phyloP scores from a whole-genome alignment of 2,797 vertebrate species.

The Vespertilio murinus region DNA sequence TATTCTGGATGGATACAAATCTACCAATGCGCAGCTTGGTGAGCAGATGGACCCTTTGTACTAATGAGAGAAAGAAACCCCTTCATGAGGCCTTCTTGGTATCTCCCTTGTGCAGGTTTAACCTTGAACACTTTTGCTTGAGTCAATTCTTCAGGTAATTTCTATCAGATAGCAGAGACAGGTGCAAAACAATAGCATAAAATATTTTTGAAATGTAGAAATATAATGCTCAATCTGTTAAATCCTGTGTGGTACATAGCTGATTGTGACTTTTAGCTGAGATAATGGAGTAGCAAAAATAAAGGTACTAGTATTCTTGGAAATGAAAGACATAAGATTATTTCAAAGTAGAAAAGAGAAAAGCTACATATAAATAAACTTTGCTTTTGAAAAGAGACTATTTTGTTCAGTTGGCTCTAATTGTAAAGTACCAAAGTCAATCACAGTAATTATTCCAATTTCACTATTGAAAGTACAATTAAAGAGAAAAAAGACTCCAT shows the following conservation, averaged over 20 bases:
- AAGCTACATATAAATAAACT: not conserved
- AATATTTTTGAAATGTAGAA: not conserved
- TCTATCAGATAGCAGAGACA: not conserved
- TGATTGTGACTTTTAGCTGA: not conserved
- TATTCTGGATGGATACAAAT: slow-evolving; percentile 14
- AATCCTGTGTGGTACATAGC: not conserved
- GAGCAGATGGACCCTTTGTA: slow-evolving; percentile 48
- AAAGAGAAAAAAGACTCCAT: slow-evolving; percentile 28
- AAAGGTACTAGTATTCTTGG: not conserved
- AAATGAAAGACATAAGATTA: not conserved
- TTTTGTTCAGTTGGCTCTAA: not conserved
- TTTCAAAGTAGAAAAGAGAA: not conserved
- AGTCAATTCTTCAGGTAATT: not conserved
- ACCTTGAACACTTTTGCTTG: slow-evolving; percentile 17
- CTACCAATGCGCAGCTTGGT: not conserved
- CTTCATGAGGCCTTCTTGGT: not conserved
- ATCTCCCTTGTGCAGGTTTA: not conserved
- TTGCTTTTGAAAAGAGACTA: not conserved
- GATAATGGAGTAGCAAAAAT: not conserved
- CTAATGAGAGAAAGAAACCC: not conserved
- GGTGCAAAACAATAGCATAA: not conserved
- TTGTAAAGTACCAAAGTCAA: slow-evolving; percentile 40
- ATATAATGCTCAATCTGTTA: not conserved
- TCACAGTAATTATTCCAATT: slow-evolving; percentile 51
- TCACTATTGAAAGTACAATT: not conserved